phyloP scores from a whole-genome alignment of 2,113 vertebrate species.

The Dascyllus trimaculatus region DNA sequence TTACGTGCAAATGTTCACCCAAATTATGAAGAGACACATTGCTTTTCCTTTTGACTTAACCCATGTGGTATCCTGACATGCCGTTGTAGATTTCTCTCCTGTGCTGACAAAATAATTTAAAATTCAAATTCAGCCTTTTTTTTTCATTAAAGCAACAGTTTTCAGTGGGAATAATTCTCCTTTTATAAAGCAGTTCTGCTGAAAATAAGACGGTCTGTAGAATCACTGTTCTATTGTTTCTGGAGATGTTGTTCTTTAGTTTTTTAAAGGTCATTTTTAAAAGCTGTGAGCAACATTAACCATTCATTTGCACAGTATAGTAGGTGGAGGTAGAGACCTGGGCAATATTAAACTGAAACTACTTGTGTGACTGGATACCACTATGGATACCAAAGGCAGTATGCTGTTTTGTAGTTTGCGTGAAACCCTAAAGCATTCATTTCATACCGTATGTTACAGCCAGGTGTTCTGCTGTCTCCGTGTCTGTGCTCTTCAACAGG shows the following conservation, averaged over 20 bases:
- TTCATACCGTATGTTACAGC: not conserved
- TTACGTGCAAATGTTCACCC: slow-evolving; percentile 2
- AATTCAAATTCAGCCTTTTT: not conserved
- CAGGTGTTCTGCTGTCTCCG: not conserved
- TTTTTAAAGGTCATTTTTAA: not conserved
- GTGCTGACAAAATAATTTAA: too few species aligned
- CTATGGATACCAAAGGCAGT: not conserved
- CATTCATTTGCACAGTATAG: not conserved
- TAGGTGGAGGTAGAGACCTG: not conserved
- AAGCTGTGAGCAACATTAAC: not conserved
- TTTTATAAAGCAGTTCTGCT: not conserved
- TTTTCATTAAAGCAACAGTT: not conserved
- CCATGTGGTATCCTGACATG: slow-evolving; percentile 16
- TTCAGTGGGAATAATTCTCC: not conserved
- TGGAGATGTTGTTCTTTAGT: not conserved
- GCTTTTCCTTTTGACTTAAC: not conserved
- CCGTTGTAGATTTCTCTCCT: not conserved
- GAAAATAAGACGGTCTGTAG: not conserved
- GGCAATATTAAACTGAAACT: not conserved
- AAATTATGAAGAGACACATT: slow-evolving; percentile 3
- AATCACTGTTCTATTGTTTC: not conserved
- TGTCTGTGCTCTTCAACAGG: slow-evolving; percentile 75
- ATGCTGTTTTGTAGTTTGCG: not conserved
- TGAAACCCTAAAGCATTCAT: not conserved
- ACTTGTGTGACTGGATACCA: not conserved